Conservation (phyloP, 2,113 vertebrate genomes). For the Acrocephalus kingi region DNA sequence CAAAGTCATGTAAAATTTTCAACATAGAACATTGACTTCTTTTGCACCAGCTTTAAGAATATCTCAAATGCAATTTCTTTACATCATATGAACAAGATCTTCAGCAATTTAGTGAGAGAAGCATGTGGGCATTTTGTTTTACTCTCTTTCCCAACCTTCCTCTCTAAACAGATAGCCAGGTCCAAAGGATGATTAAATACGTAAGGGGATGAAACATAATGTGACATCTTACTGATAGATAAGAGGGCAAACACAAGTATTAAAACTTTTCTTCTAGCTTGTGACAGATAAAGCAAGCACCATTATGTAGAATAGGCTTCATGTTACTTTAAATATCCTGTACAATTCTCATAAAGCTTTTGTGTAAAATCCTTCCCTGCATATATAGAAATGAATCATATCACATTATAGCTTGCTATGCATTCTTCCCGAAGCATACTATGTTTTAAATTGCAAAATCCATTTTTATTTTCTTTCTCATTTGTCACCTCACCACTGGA, state of each 20-base stretch:
- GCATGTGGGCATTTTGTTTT: background rate
- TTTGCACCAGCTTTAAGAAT: background rate
- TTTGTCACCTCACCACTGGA: constrained; percentile 67
- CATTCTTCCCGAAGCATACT: constrained; percentile 15
- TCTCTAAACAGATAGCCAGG: background rate
- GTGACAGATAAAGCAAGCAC: background rate
- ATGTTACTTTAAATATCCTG: constrained; percentile 12
- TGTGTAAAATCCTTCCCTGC: background rate
- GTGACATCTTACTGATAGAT: constrained; percentile 6
- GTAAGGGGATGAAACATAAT: background rate
- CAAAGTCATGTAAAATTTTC: background rate
- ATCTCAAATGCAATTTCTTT: background rate
- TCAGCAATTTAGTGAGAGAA: background rate
- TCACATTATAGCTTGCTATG: constrained; percentile 23
- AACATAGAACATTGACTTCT: background rate
- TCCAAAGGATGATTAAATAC: constrained; percentile 24
- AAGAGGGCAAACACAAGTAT: background rate
- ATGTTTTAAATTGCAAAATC: constrained; percentile 67
- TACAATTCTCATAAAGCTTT: constrained; percentile 1
- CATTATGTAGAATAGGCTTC: background rate
- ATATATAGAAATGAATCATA: constrained; percentile 23
- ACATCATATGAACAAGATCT: background rate
- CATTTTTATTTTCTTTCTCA: constrained; percentile 66
- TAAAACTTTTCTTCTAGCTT: constrained; percentile 8
- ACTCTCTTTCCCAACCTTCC: background rate